A percentile compares a stretch with the other conserved stretches of the same genome.
phyloP scores from a whole-genome alignment of 2,888 invertebrate genomes.

The Watsonalla cultraria region DNA sequence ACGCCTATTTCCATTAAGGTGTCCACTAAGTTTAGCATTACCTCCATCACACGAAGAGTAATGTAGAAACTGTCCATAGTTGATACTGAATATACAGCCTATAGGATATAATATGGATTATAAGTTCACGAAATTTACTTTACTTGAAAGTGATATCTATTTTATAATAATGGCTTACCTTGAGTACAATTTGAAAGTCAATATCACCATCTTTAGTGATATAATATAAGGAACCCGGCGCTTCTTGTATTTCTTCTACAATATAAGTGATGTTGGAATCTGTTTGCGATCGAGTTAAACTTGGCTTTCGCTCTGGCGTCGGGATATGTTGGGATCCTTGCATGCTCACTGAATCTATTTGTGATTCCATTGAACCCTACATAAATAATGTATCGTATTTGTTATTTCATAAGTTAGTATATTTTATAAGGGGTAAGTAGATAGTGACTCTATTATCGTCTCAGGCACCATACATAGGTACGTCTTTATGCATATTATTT shows the following conservation, averaged over 20 bases:
- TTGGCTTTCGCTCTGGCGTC: conserved; percentile 83
- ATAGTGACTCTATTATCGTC: no score
- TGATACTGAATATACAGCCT: conserved; percentile 93
- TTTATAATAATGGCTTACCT: conserved; percentile 67
- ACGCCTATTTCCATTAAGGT: conserved; percentile 94
- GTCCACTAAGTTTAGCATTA: conserved; percentile 94
- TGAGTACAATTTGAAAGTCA: conserved; percentile 91
- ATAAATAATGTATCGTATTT: background rate
- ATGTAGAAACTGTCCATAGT: conserved; percentile 90
- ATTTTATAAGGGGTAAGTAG: no score
- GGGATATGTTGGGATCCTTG: conserved; percentile 78
- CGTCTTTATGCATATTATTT: no score
- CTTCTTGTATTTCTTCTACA: conserved; percentile 91
- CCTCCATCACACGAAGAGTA: conserved; percentile 93
- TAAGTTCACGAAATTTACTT: background rate
- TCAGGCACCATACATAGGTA: no score
- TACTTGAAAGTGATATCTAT: background rate
- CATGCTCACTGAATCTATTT: conserved; percentile 85
- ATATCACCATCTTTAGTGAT: conserved; percentile 97
- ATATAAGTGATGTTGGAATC: conserved; percentile 95
- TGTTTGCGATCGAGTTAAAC: conserved; percentile 91
- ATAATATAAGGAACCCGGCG: conserved; percentile 92
- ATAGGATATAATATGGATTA: conserved; percentile 13
- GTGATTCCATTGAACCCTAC: conserved; percentile 91
- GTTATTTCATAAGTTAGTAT: no score